phyloP scores from a whole-genome alignment of 2,888 invertebrate species.

The Clunio marinus region DNA sequence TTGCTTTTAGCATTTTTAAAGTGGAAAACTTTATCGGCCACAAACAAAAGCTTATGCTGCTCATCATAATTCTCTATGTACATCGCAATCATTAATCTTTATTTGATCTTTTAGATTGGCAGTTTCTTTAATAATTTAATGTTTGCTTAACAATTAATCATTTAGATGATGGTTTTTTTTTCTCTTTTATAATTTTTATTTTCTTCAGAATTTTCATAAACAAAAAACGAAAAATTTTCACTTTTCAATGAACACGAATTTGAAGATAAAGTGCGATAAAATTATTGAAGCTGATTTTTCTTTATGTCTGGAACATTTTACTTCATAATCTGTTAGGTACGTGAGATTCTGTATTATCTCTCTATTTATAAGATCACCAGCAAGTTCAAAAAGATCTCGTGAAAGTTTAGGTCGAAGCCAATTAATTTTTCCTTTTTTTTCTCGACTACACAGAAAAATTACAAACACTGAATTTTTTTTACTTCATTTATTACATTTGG shows the following conservation, averaged over 20 bases:
- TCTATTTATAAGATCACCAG: background rate
- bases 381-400: background rate
- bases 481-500: background rate
- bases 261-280: background rate
- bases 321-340: slow-evolving; percentile 21
- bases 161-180: slow-evolving; percentile 5
- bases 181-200: background rate
- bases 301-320: too few species aligned
- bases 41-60: too few species aligned
- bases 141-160: background rate
- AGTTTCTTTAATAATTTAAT: background rate
- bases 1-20: too few species aligned
- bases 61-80: background rate
- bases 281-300: slow-evolving; percentile 29
- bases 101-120: background rate
- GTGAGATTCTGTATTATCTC: slow-evolving; percentile 13
- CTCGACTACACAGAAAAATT: background rate
- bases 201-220: background rate
- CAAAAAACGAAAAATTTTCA: background rate
- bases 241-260: slow-evolving; percentile 29
- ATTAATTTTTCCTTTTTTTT: background rate
- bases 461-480: background rate
- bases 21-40: too few species aligned
- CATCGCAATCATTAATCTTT: background rate
- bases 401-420: background rate